These are phyloP conservation scores for Spheniscus humboldti DNA, from an alignment of 2,797 vertebrate genomes.

Conservation along the genomic window DNA sequence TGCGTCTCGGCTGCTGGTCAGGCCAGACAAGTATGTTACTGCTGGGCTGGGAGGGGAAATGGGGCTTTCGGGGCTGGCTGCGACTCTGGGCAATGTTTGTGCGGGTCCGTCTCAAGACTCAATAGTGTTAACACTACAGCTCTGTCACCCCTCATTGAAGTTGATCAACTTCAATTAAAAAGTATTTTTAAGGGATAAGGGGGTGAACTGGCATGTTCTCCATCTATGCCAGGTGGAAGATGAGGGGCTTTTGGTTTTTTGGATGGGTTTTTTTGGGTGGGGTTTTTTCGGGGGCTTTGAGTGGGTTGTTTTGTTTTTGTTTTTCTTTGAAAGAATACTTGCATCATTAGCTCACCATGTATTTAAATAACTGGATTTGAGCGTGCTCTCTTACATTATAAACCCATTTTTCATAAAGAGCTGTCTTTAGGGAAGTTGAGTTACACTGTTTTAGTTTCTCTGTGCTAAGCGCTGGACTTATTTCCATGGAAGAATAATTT, in stretches of 20 bases:
- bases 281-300: not conserved
- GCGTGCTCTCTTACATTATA: not conserved
- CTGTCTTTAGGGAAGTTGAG: not conserved
- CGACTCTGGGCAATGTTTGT: rapidly evolving
- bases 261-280: not conserved
- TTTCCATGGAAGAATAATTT: not conserved
- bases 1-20: not conserved
- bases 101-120: not conserved
- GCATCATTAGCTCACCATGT: not conserved
- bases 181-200: not conserved
- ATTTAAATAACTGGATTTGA: not conserved
- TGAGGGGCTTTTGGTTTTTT: not conserved
- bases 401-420: not conserved
- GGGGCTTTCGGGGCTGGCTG: not conserved
- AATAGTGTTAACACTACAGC: not conserved
- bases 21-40: not conserved
- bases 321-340: not conserved
- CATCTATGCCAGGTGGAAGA: not conserved
- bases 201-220: not conserved
- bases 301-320: not conserved
- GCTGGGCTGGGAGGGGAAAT: not conserved
- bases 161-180: not conserved
- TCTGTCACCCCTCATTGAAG: not conserved
- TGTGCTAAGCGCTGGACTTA: not conserved
- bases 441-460: not conserved